Percentiles rank a stretch among this genome's conserved stretches.
phyloP scores from a whole-genome alignment of 2,797 vertebrate species.

The Xerus rutilus region DNA sequence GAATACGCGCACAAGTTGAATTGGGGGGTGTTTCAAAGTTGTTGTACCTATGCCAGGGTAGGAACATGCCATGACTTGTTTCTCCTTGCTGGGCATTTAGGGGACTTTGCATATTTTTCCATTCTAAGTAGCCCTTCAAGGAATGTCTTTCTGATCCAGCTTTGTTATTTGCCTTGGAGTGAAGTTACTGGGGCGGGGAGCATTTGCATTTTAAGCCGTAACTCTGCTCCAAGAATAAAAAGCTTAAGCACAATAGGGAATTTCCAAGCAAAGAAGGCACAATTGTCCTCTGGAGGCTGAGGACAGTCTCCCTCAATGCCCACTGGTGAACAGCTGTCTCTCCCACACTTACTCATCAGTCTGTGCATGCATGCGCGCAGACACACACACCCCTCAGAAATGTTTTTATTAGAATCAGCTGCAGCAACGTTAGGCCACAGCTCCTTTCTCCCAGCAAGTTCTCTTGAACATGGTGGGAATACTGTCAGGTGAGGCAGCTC shows the following conservation, averaged over 20 bases:
- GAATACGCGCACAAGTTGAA: not conserved
- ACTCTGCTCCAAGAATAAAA: not conserved
- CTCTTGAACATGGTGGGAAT: too few species aligned
- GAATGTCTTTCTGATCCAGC: not conserved
- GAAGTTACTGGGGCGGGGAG: not conserved
- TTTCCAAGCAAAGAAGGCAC: not conserved
- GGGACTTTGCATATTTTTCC: conserved; percentile 4
- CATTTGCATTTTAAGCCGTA: not conserved
- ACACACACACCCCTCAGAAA: not conserved
- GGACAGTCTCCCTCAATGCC: not conserved
- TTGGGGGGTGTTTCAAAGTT: too few species aligned
- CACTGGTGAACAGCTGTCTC: fast-evolving
- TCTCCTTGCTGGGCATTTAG: not conserved
- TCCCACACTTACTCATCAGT: not conserved
- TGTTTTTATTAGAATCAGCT: not conserved
- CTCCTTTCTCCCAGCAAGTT: too few species aligned
- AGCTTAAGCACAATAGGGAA: not conserved
- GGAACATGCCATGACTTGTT: not conserved
- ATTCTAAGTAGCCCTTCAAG: not conserved
- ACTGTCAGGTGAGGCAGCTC: too few species aligned
- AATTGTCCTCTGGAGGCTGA: not conserved
- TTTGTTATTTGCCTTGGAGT: not conserved
- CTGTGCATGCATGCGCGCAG: fast-evolving
- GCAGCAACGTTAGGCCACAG: not conserved
- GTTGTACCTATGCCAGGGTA: too few species aligned